These are phyloP conservation scores for Euzetes globulus DNA, from an alignment of 2,888 invertebrate species.

Conservation along the genomic window DNA sequence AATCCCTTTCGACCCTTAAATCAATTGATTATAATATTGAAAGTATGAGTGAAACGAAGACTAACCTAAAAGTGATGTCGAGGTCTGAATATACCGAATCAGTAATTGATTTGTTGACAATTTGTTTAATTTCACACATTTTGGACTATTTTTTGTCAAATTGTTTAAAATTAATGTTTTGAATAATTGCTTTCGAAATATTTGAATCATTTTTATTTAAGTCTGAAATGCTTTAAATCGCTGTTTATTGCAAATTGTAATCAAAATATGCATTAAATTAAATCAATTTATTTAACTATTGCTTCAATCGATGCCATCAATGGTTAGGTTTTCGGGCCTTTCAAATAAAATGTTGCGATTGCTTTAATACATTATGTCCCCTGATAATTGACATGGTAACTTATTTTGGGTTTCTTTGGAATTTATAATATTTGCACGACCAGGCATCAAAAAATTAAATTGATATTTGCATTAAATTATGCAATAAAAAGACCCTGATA, in stretches of 20 bases:
- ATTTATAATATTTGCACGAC: no score
- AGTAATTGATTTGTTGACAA: constrained; percentile 2
- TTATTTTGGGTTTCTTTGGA: no score
- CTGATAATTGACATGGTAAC: no score
- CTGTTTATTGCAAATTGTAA: not conserved
- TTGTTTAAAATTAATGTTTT: not conserved
- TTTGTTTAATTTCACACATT: not conserved
- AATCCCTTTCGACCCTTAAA: constrained; percentile 33
- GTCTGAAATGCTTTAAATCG: not conserved
- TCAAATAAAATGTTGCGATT: no score
- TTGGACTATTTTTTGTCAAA: not conserved
- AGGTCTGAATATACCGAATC: not conserved
- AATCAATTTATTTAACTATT: not conserved
- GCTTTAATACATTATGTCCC: no score
- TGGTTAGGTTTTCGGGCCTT: no score
- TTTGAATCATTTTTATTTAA: not conserved
- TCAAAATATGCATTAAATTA: not conserved
- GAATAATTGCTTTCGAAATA: constrained; percentile 2
- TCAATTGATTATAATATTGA: not conserved
- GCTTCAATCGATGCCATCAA: no score
- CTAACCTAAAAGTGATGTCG: not conserved
- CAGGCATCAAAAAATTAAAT: no score
- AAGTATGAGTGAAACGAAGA: not conserved
- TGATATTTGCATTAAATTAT: no score
- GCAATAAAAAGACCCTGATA: no score